A percentile compares a stretch with the other conserved stretches of the same genome.
phyloP scores from a whole-genome alignment of 2,113 vertebrate species.

The Entomyzon cyanotis region DNA sequence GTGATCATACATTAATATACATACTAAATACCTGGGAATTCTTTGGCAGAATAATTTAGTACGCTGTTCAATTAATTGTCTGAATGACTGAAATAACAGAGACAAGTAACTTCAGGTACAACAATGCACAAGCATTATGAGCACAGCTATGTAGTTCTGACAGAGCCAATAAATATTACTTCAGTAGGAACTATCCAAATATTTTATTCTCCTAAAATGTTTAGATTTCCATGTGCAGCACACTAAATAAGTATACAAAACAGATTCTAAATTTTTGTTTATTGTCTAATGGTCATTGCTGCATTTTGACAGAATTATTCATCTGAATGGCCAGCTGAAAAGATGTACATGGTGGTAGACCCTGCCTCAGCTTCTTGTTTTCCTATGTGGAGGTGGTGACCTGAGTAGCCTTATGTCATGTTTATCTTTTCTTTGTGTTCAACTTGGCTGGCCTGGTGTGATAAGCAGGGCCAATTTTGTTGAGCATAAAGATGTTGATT shows the following conservation, averaged over 20 bases:
- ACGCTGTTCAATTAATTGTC: not conserved
- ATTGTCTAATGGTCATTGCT: not conserved
- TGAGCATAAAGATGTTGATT: not conserved
- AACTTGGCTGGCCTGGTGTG: not conserved
- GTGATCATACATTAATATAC: not conserved
- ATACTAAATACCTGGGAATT: not conserved
- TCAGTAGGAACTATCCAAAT: not conserved
- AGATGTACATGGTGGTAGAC: not conserved
- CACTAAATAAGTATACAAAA: not conserved
- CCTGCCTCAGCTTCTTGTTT: not conserved
- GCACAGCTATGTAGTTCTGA: not conserved
- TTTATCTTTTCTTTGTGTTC: not conserved
- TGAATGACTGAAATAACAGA: not conserved
- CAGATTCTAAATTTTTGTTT: not conserved
- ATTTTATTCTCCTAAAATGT: not conserved
- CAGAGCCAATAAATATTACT: not conserved
- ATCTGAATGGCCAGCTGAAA: not conserved
- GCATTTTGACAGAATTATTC: not conserved
- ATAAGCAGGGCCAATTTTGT: not conserved
- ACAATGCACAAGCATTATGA: not conserved
- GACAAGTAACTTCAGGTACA: not conserved
- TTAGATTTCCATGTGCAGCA: not conserved
- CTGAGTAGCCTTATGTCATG: not conserved
- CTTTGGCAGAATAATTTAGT: not conserved
- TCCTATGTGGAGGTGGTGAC: not conserved